A percentile compares a stretch with the other conserved stretches of the same genome.
Conservation (phyloP, 2,888 invertebrate species). For the Nesidiocoris tenuis region DNA sequence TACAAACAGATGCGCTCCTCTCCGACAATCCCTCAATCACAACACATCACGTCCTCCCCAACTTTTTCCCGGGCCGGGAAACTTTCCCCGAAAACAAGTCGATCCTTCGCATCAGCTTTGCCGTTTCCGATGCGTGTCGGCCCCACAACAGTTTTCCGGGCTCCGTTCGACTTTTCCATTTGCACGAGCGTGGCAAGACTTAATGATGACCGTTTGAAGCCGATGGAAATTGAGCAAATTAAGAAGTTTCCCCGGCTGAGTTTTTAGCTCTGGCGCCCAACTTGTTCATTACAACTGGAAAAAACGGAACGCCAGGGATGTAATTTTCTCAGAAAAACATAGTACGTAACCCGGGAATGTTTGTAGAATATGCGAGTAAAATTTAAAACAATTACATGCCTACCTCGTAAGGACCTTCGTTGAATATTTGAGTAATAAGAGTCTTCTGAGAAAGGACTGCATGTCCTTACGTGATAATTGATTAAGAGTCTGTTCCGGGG, state of each 20-base stretch:
- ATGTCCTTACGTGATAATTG: too few relatives aligned
- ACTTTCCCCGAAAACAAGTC: background rate
- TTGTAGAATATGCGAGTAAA: too few relatives aligned
- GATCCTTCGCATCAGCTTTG: background rate
- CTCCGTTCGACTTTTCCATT: background rate
- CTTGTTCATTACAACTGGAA: too few relatives aligned
- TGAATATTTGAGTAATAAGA: too few relatives aligned
- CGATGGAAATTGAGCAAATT: background rate
- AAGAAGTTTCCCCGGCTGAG: background rate
- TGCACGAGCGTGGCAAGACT: background rate
- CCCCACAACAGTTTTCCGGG: background rate
- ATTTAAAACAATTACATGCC: too few relatives aligned
- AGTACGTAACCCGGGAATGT: too few relatives aligned
- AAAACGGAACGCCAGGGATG: too few relatives aligned
- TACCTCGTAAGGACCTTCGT: too few relatives aligned
- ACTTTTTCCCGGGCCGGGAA: background rate
- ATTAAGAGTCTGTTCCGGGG: too few relatives aligned
- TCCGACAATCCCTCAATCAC: background rate
- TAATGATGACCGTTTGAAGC: background rate
- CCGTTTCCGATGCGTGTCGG: background rate
- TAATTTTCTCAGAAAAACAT: too few relatives aligned
- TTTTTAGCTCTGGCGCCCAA: too few relatives aligned
- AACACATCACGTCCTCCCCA: background rate
- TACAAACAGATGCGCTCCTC: background rate
- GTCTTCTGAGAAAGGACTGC: too few relatives aligned